phyloP scores from a whole-genome alignment of 2,888 invertebrate genomes.

The Bombyx huttoni region DNA sequence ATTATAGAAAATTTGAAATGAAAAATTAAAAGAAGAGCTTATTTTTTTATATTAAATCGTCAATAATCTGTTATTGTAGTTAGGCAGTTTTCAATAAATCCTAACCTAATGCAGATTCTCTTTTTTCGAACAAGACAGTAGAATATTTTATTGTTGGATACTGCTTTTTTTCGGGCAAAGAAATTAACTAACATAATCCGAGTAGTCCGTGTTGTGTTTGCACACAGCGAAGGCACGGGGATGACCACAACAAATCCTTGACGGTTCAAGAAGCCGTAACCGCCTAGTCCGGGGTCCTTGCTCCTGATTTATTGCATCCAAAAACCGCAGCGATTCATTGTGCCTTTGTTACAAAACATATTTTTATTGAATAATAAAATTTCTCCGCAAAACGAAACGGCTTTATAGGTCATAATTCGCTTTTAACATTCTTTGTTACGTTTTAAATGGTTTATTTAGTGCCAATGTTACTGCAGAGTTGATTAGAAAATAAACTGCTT shows the following conservation, averaged over 20 bases:
- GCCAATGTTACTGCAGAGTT: conserved; percentile 2
- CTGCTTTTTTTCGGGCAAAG: too few relatives aligned
- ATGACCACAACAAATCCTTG: conserved; percentile 61
- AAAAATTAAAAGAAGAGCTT: too few relatives aligned
- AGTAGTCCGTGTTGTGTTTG: conserved; percentile 27
- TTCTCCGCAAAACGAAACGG: conserved; percentile 59
- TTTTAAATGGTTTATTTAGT: conserved; percentile 16
- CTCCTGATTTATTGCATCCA: conserved; percentile 63
- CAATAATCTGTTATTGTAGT: too few relatives aligned
- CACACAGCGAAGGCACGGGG: conserved; percentile 31
- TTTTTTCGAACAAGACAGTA: too few relatives aligned
- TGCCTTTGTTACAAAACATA: conserved; percentile 59
- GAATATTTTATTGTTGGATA: too few relatives aligned
- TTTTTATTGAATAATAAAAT: conserved; percentile 71
- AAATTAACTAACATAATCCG: too few relatives aligned
- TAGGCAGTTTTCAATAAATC: too few relatives aligned
- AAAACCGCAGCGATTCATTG: conserved; percentile 66
- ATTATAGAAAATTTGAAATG: too few relatives aligned
- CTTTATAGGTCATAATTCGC: conserved; percentile 65
- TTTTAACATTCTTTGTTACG: conserved; percentile 43
- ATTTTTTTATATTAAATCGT: too few relatives aligned
- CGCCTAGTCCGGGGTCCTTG: conserved; percentile 44
- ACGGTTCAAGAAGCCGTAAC: conserved; percentile 60
- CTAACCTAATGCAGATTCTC: too few relatives aligned
- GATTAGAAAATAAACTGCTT: background rate